Base-by-base conservation (phyloP, 2,797 vertebrate genomes). In the Oceanodroma leucorhoa region DNA sequence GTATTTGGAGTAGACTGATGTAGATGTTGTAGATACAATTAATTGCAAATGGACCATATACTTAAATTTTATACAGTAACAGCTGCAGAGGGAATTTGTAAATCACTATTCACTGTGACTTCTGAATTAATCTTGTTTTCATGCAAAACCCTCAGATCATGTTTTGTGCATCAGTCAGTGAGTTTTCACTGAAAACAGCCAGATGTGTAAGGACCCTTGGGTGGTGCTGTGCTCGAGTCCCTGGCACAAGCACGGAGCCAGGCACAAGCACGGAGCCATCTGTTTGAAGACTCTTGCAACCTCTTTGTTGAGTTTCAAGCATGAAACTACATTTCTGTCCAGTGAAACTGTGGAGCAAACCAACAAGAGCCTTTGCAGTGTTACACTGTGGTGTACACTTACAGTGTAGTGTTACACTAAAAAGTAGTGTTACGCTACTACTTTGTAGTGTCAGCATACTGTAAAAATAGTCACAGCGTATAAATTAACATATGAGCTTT, bases 81-180 rank as follows among this genome's bases (percentile, higher is more conserved):
- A 69, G 32, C 45, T 85, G 71, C 64, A 72, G 64, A 50, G 60
- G 46, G 58, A 67, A 77, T 90, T 64, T 84, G 19, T 66, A 88
- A 93, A 72, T 71, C 51, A 21, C n/a, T 76, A 0, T 62, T 86
- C 54, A 34, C 36, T 48, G 24, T 90, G 54, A 55, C 54, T 86
- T 81, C 46, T 91, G 58, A n/a, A 38, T 86, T 94, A 81, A 82
- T 88, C 82, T 93, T 65, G 26, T 88, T 90, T 86, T 83, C 32
- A 21, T n/a, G 29, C 77, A 70, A 91, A 84, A 60, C 11, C 14
- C n/a, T n/a, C 7, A 55, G 45, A 41, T 84, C 29, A 17, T 2
- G 3, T 84, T 94, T 90, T 79, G 43, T 82, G 55, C 41, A 45
- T 92, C 75, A 65, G n/a, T 83, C 78, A 64, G 61, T 89, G 58